phyloP scores from a whole-genome alignment of 2,888 invertebrate genomes.

The Elaeidobius kamerunicus region DNA sequence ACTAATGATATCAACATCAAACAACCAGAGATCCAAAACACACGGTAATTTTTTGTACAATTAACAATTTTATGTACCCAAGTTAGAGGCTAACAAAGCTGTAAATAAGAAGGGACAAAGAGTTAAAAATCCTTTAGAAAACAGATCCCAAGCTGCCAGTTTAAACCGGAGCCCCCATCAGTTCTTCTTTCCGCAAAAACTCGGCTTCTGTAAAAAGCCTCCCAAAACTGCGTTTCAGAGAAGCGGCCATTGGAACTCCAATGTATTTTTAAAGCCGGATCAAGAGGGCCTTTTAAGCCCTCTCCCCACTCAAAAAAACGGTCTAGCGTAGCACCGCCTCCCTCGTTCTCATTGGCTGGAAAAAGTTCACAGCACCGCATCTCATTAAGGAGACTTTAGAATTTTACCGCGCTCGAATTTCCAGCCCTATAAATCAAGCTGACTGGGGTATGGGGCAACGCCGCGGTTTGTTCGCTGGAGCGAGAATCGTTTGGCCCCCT shows the following conservation, averaged over 20 bases:
- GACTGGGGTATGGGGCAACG: constrained; percentile 33
- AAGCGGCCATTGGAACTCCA: constrained; percentile 48
- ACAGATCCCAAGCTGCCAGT: constrained; percentile 45
- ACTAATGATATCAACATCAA: constrained; percentile 11
- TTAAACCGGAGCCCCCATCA: constrained; percentile 43
- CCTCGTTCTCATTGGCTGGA: constrained; percentile 46
- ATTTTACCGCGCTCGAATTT: constrained; percentile 49
- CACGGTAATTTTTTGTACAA: constrained; percentile 28
- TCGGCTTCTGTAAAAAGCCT: constrained; percentile 40
- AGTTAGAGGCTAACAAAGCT: constrained; percentile 34
- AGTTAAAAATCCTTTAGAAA: constrained; percentile 44
- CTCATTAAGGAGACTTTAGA: constrained; percentile 51
- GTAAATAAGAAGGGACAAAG: constrained; percentile 45
- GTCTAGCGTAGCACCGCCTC: constrained; percentile 42
- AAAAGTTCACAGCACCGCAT: constrained; percentile 50
- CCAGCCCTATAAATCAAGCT: constrained; percentile 48
- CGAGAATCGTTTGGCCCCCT: constrained; percentile 28
- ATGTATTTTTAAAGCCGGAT: constrained; percentile 51
- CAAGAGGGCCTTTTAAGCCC: constrained; percentile 46
- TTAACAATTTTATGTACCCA: constrained; percentile 37
- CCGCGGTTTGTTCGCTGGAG: constrained; percentile 26
- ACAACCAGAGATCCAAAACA: constrained; percentile 1
- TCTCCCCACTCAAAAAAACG: constrained; percentile 47
- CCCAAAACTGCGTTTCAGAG: constrained; percentile 49
- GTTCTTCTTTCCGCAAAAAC: constrained; percentile 47